Evolutionary conservation across 2,797 vertebrate genomes (phyloP).

Genomic region (Muscicapa comitata): DNA sequence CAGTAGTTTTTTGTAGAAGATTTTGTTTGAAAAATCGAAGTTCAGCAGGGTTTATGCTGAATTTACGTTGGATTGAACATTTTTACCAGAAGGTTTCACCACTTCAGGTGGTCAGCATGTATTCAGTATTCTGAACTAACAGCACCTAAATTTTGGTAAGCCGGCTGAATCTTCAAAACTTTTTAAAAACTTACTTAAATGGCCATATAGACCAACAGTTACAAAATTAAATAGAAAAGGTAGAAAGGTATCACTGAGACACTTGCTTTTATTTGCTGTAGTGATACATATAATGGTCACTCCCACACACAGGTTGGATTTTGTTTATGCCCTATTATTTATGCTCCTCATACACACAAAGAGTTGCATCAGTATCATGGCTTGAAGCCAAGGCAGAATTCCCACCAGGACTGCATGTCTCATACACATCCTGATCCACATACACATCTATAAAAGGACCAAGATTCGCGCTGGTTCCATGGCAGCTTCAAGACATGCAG

Average conservation of each 20-base stretch:
- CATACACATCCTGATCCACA: rapidly evolving
- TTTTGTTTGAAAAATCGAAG: background rate
- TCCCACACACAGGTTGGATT: background rate
- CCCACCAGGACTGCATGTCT: background rate
- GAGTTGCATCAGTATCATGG: background rate
- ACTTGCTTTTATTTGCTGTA: background rate
- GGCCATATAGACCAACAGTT: background rate
- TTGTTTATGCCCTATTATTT: background rate
- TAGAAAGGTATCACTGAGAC: background rate
- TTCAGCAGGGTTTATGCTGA: background rate
- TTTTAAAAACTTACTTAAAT: background rate
- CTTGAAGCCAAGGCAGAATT: background rate
- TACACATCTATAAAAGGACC: rapidly evolving
- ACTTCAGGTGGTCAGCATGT: background rate
- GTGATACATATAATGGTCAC: background rate
- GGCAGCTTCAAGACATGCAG: background rate
- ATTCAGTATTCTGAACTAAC: background rate
- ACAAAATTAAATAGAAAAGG: background rate
- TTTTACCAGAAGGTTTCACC: background rate
- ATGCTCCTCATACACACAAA: background rate
- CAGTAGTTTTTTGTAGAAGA: background rate
- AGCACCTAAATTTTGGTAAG: background rate
- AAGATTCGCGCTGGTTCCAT: background rate
- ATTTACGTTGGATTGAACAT: background rate
- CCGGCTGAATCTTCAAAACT: background rate